Base-by-base conservation (phyloP, 2,888 invertebrate species). In the Tachina grossa region DNA sequence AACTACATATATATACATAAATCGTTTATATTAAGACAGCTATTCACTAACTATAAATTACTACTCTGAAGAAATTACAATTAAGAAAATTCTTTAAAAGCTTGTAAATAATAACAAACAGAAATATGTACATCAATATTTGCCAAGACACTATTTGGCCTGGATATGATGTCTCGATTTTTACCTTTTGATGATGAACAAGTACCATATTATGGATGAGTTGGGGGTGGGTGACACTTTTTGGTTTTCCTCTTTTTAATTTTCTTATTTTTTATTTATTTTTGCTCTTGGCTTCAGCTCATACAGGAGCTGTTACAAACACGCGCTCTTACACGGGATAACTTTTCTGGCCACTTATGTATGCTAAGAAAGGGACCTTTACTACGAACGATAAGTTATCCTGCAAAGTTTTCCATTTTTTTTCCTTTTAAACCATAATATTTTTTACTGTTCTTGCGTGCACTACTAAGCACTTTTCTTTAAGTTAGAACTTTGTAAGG, bases 351-450 rank as follows among this genome's bases (percentile, higher is more conserved):
- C 51, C 59, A 71, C 84, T 84, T 86, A 87, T 86, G 84, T 83
- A 86, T 83, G 84, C 74, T 80, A 65, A 1, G 22, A 43, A 57
- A 57, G 6, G 65, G 41, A 86, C 84, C 81, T 87, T 82, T 83
- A 79, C 79, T 77, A 83, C 63, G 77, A 57, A 47, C 68, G 87
- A 75, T 75, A 88, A 86, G 87, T 87, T 88, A 87, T 88, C 87
- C 86, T 87, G 84, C 11, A 22, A 55, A 63, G 22, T 53, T 76
- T 83, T 77, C 80, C 39, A 65, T 68, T 39, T 78, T 51, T 41
- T 66, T 75, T 57, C 6, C 77, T 69, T 59, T 6, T 59, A 47
- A n/a, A 16, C 71, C 68, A 68, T 83, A 79, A 66, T 41, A 53
- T 57, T 68, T 11, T 53, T 45, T 31, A 49, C 22, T 65, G 45